Evolutionary conservation across 2,888 invertebrate species (phyloP), one percentile per base, ranked within the genome.

Genomic region (Epistrophe grossulariae): DNA sequence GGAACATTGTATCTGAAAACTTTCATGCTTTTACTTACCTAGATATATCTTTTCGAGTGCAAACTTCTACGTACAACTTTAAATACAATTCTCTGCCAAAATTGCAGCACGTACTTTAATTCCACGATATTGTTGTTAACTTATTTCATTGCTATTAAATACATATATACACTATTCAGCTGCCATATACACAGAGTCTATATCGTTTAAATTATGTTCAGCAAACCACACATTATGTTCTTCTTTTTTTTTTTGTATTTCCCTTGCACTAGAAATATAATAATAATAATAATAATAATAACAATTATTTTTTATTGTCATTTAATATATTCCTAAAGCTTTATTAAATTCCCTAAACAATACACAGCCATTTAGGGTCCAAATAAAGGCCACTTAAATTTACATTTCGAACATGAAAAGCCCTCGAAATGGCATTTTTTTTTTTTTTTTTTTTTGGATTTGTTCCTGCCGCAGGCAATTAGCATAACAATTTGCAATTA

Each of bases 401-500:
- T 59, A 57, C 64, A 74, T 74, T 72, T 68, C 45, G 9, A 28
- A 31, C 57, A 52, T 50, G 59, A 68, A 38, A 50, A 19, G 4
- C 31, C 64, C 24, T 62, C 15, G n/a, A 4, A 43, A 40, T 48
- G 15, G 52, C 11, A 17, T 45, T 40, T 64, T 64, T 79, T 77
- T 76, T 68, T 76, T 84, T 66, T 72, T 48, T 7, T 35, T 64
- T 84, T 66, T 68, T 40, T 28, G 72, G 80, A 84, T 77, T 84
- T 73, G 77, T 43, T 60, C n/a, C 59, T 73, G 78, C 82, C 73
- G 17, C 73, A 78, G 43, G 68, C 81, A 85, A 85, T 85, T 85
- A 85, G 85, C 85, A 79, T 85, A 81, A 82, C 81, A 81, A 82
- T 85, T 85, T 79, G 82, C 85, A 81, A 85, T 85, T 82, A 79